phyloP scores from a whole-genome alignment of 1,140 invertebrate genomes.

The Trachymyrmex cornetzi region DNA sequence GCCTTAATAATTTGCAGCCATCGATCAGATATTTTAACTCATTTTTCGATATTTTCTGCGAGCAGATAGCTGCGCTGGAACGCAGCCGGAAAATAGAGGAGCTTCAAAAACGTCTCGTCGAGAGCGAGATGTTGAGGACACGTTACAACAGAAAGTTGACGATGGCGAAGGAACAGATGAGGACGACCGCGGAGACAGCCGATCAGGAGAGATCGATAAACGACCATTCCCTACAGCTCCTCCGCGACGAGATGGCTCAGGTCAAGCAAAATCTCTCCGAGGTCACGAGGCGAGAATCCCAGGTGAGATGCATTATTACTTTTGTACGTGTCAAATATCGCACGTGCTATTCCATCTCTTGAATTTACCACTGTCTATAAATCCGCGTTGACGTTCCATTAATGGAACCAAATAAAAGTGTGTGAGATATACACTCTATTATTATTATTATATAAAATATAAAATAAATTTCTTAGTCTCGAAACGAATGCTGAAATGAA shows the following conservation, averaged over 20 bases:
- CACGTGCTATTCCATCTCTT: neutral
- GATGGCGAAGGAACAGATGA: slow-evolving; percentile 90
- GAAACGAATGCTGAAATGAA: slow-evolving; percentile 8
- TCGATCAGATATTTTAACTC: slow-evolving; percentile 22
- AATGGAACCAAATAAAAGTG: neutral
- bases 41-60: slow-evolving; percentile 11
- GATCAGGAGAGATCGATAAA: slow-evolving; percentile 91
- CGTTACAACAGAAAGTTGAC: slow-evolving; percentile 91
- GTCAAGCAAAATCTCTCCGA: slow-evolving; percentile 91
- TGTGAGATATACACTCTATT: neutral
- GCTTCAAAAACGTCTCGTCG: slow-evolving; percentile 91
- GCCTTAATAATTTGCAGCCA: slow-evolving; percentile 19
- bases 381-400: neutral
- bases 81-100: slow-evolving; percentile 94
- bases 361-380: too few relatives aligned
- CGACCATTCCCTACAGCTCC: slow-evolving; percentile 89
- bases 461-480: neutral
- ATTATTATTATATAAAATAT: slow-evolving; percentile 7
- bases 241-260: slow-evolving; percentile 91
- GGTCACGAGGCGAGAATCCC: slow-evolving; percentile 90
- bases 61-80: slow-evolving; percentile 93
- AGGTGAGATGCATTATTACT: slow-evolving; percentile 81
- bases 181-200: slow-evolving; percentile 89
- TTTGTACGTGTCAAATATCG: neutral
- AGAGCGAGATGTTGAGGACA: slow-evolving; percentile 90